Percentiles rank a stretch among this genome's conserved stretches.
phyloP scores from a whole-genome alignment of 2,797 vertebrate species.

The Macrochelys suwanniensis region DNA sequence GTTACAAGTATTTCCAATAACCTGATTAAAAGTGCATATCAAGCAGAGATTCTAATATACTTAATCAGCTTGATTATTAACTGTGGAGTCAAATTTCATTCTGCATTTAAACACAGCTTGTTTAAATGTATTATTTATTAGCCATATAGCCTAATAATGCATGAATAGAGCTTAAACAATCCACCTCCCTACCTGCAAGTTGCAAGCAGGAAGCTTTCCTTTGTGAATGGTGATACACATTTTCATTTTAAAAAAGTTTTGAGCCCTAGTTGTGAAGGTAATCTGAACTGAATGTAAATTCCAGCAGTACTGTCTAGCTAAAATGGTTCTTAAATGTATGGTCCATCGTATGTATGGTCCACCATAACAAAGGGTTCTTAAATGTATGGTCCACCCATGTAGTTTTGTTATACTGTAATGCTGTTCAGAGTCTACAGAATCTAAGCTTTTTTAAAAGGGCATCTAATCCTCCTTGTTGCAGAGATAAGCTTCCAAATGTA shows the following conservation, averaged over 20 bases:
- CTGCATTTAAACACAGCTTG: background rate
- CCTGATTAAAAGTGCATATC: background rate
- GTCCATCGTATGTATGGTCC: background rate
- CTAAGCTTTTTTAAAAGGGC: background rate
- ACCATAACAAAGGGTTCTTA: background rate
- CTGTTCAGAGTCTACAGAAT: background rate
- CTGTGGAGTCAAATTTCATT: background rate
- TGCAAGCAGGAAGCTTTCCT: fast-evolving
- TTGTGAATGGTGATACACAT: background rate
- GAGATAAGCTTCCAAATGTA: background rate
- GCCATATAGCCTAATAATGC: background rate
- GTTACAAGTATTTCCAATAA: background rate
- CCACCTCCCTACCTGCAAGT: background rate
- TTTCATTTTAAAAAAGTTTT: background rate
- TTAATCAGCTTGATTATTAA: background rate
- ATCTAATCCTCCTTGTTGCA: background rate
- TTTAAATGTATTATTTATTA: background rate
- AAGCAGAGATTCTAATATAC: background rate
- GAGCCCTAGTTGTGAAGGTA: background rate
- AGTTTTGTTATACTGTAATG: background rate
- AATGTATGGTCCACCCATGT: background rate
- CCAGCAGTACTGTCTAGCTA: background rate
- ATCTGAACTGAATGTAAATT: background rate
- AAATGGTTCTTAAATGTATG: background rate
- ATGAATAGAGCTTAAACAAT: background rate